Evolutionary conservation across 2,797 vertebrate genomes (phyloP).

Genomic region (Cirrhinus molitorella): DNA sequence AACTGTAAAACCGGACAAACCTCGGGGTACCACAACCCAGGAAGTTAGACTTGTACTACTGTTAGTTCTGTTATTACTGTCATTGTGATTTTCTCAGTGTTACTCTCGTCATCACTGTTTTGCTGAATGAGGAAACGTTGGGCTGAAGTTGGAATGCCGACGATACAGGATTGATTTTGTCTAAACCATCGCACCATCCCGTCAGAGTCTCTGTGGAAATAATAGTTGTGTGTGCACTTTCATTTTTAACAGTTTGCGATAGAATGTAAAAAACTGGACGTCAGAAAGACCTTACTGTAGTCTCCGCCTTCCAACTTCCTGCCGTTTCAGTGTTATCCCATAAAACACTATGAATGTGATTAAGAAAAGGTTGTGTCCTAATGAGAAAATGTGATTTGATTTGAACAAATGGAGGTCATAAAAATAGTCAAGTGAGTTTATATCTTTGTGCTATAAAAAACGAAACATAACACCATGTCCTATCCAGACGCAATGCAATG

Average conservation of each 20-base stretch:
- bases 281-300: conserved; percentile 23
- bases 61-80: conserved; percentile 72
- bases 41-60: conserved; percentile 75
- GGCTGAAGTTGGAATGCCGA: conserved; percentile 60
- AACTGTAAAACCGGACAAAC: conserved; percentile 76
- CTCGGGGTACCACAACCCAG: conserved; percentile 68
- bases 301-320: conserved; percentile 41
- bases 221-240: not conserved
- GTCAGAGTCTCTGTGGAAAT: conserved; percentile 61
- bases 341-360: conserved; percentile 62
- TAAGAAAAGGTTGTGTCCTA: conserved; percentile 12
- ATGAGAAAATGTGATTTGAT: not conserved
- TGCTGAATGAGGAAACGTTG: conserved; percentile 65
- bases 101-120: conserved; percentile 44
- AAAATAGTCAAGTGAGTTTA: conserved; percentile 4
- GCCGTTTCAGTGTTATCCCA: conserved; percentile 57
- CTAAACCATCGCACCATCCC: conserved; percentile 27
- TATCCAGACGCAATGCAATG: not conserved
- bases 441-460: not conserved
- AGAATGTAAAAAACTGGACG: conserved; percentile 19
- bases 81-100: conserved; percentile 64
- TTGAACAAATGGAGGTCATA: not conserved
- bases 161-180: not conserved
- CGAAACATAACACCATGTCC: not conserved
- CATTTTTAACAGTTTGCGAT: not conserved